These are phyloP conservation scores for Andrena minutula DNA, from an alignment of 2,888 invertebrate species.

Conservation along the genomic window DNA sequence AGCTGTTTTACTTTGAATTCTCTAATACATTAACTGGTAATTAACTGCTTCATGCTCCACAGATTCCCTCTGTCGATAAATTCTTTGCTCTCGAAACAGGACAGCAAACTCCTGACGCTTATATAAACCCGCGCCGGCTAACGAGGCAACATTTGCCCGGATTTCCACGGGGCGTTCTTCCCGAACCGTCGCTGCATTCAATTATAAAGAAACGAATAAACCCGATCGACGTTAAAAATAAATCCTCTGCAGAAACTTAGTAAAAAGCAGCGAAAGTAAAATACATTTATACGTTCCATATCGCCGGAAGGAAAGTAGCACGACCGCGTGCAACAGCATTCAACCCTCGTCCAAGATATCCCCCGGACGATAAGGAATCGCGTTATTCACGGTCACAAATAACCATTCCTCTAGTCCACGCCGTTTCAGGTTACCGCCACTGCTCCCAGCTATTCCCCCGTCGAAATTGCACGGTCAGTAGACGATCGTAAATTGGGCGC, in stretches of 20 bases:
- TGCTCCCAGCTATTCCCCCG: background rate
- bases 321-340: background rate
- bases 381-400: constrained; percentile 11
- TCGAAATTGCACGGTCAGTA: constrained; percentile 34
- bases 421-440: background rate
- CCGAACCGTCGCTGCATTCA: background rate
- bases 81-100: constrained; percentile 40
- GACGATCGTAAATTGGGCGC: constrained; percentile 50
- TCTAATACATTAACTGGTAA: constrained; percentile 55
- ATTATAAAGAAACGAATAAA: constrained; percentile 3
- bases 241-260: too few species aligned
- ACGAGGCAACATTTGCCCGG: constrained; percentile 29
- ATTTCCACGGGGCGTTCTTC: constrained; percentile 18
- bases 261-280: background rate
- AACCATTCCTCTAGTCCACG: background rate
- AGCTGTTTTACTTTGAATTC: constrained; percentile 42
- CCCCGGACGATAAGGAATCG: constrained; percentile 18
- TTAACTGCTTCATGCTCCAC: constrained; percentile 47
- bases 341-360: background rate
- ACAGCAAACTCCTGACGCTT: background rate
- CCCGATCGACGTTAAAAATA: too few species aligned
- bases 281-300: background rate
- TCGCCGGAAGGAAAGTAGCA: background rate
- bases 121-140: constrained; percentile 2
- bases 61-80: constrained; percentile 30